These are phyloP conservation scores for Potamarius usumacintae DNA, from an alignment of 2,113 vertebrate species.

Conservation along the genomic window DNA sequence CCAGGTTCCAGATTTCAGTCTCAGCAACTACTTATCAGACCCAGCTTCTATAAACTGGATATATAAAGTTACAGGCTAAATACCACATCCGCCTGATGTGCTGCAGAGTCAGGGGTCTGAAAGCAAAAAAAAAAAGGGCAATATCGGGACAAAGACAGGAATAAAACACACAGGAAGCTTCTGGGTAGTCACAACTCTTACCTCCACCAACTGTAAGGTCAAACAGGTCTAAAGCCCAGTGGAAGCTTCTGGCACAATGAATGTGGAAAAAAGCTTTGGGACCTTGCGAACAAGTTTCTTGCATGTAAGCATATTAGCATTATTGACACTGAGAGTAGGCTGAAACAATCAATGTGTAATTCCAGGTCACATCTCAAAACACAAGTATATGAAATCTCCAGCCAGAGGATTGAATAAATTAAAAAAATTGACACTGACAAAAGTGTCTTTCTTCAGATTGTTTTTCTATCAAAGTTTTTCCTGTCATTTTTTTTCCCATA, in stretches of 20 bases:
- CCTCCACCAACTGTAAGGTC: slow-evolving; percentile 10
- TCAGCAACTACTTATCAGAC: slow-evolving; percentile 60
- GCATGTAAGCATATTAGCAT: slow-evolving; percentile 38
- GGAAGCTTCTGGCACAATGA: slow-evolving; percentile 5
- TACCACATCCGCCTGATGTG: slow-evolving; percentile 37
- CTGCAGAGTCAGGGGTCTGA: slow-evolving; percentile 40
- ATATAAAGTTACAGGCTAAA: slow-evolving; percentile 43
- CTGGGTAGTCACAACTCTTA: background rate
- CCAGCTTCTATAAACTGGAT: slow-evolving; percentile 52
- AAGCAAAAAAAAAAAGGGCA: slow-evolving; percentile 16
- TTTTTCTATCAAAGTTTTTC: background rate
- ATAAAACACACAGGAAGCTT: slow-evolving; percentile 31
- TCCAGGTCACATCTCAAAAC: slow-evolving; percentile 11
- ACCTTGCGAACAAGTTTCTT: background rate
- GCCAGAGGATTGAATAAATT: background rate
- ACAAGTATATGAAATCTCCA: background rate
- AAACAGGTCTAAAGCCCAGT: background rate
- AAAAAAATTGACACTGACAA: background rate
- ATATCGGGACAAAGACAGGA: slow-evolving; percentile 26
- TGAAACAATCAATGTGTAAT: slow-evolving; percentile 33
- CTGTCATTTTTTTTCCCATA: background rate
- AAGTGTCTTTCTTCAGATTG: background rate
- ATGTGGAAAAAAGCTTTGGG: background rate
- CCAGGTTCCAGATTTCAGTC: slow-evolving; percentile 55
- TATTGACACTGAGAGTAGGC: slow-evolving; percentile 37